Evolutionary conservation across 2,113 vertebrate genomes (phyloP).

Genomic region (Cyphomyrus discorhynchus): DNA sequence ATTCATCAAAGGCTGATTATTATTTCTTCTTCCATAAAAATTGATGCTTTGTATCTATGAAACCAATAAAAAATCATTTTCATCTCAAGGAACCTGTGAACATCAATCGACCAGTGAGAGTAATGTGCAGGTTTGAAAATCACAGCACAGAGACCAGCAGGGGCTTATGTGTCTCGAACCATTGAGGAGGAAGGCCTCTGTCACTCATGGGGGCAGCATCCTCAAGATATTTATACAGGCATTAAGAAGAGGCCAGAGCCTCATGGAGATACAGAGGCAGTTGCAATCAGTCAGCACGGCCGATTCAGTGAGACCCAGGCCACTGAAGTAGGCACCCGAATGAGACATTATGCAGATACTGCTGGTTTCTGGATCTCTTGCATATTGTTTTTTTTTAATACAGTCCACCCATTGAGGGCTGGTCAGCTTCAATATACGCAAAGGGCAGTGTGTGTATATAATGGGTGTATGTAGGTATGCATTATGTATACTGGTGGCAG

Average conservation of each 20-base stretch:
- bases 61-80: not conserved
- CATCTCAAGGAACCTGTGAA: not conserved
- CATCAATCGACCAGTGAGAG: not conserved
- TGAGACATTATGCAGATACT: slow-evolving; percentile 26
- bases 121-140: not conserved
- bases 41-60: not conserved
- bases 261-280: not conserved
- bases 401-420: slow-evolving; percentile 32
- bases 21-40: not conserved
- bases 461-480: not conserved
- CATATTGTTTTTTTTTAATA: slow-evolving; percentile 27
- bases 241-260: not conserved
- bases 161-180: not conserved
- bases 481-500: not conserved
- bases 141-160: not conserved
- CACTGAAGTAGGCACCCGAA: slow-evolving; percentile 20
- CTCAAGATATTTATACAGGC: slow-evolving; percentile 22
- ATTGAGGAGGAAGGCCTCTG: no score
- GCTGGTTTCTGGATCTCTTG: slow-evolving; percentile 29
- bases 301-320: slow-evolving; percentile 1
- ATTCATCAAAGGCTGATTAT: not conserved
- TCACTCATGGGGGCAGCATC: slow-evolving; percentile 11
- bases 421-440: slow-evolving; percentile 36
- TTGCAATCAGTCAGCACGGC: slow-evolving; percentile 6
- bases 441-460: slow-evolving; percentile 31